Evolutionary conservation across 30 jellyfish, hydroid and myxozoan genomes (phyloP), one percentile per base, ranked within the genome.

Genomic region (Morbakka virulenta): DNA sequence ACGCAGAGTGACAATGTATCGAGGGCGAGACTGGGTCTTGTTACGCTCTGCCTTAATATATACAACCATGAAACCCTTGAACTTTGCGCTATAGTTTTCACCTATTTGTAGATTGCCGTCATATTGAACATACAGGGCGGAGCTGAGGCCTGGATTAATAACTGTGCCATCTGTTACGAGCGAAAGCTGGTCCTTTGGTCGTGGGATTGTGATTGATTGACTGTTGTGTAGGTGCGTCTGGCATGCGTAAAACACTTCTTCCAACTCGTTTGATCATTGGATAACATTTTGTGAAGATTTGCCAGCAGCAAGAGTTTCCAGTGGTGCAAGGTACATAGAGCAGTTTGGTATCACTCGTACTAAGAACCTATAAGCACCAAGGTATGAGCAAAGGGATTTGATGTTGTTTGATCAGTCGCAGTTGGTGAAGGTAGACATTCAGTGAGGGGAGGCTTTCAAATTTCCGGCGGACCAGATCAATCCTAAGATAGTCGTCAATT

Each of bases 11-110:
- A n/a, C n/a, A n/a, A n/a, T n/a, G n/a, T n/a, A n/a, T n/a, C n/a
- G n/a, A n/a, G n/a, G n/a, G n/a, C n/a, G n/a, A n/a, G n/a, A n/a
- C n/a, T n/a, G n/a, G n/a, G n/a, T n/a, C n/a, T n/a, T n/a, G n/a
- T n/a, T n/a, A n/a, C n/a, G n/a, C n/a, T n/a, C n/a, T n/a, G n/a
- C n/a, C n/a, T n/a, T n/a, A n/a, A n/a, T n/a, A n/a, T n/a, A n/a
- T n/a, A n/a, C n/a, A n/a, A n/a, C n/a, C n/a, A n/a, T 87, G 20
- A 79, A 69, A 61, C 72, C 31, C 29, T 50, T 20, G 28, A 81
- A 52, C 57, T 81, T 81, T 13, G 94, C 88, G 24, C 88, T 81
- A 14, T 69, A 81, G 82, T 17, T 53, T n/a, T 81, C 94, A 1
- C 80, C 69, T 3, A 81, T 70, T 11, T 13, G 69, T n/a, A 65